These are phyloP conservation scores for Bhutanitis thaidina DNA, from an alignment of 2,888 invertebrate genomes.

Conservation along the genomic window DNA sequence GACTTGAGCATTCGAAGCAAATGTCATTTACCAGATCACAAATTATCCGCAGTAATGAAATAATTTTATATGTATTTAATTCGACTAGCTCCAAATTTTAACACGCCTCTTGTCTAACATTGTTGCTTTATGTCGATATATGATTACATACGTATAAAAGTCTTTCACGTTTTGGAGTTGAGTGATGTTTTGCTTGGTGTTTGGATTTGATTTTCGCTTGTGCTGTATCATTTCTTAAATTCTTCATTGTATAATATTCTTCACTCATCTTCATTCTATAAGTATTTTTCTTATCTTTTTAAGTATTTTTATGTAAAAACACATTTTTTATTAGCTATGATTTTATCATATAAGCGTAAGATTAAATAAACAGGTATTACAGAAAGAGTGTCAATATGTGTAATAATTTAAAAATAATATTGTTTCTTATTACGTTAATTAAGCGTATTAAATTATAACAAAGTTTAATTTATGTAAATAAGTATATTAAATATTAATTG, in stretches of 20 bases:
- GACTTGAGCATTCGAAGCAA: conserved; percentile 13
- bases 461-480: no score
- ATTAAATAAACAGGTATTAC: no score
- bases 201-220: conserved; percentile 15
- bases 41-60: background rate
- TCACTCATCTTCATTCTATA: background rate
- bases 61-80: conserved; percentile 2
- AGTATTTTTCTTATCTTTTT: no score
- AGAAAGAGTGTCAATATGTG: no score
- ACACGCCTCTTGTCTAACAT: background rate
- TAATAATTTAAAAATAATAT: no score
- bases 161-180: conserved; percentile 7
- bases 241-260: no score
- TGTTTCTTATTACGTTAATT: no score
- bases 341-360: no score
- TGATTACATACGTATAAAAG: background rate
- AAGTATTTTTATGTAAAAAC: background rate
- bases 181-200: conserved; percentile 13
- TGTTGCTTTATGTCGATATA: background rate
- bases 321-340: no score
- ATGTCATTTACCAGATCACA: background rate
- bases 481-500: no score
- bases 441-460: no score
- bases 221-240: conserved; percentile 5
- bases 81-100: background rate